Conservation (phyloP, 2,888 invertebrate species). For the Drosophila pegasa region DNA sequence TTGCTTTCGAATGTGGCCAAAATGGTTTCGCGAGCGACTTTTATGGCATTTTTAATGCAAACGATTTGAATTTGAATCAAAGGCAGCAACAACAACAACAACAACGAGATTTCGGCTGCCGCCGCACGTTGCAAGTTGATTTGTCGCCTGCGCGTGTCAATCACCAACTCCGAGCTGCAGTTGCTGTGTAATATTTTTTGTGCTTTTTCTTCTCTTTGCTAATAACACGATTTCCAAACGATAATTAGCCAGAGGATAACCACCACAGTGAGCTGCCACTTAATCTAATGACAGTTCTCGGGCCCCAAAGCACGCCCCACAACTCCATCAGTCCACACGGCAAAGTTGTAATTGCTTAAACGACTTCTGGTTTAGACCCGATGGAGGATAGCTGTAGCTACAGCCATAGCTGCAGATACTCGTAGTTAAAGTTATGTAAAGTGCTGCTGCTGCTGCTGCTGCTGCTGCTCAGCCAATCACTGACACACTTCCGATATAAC, state of each 20-base stretch:
- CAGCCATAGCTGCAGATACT: slow-evolving; percentile 25
- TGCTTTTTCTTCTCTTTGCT: slow-evolving; percentile 48
- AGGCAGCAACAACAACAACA: slow-evolving; percentile 11
- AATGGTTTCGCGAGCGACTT: slow-evolving; percentile 52
- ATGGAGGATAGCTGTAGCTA: slow-evolving; percentile 51
- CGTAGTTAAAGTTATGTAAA: slow-evolving; percentile 61
- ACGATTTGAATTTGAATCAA: slow-evolving; percentile 77
- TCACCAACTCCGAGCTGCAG: slow-evolving; percentile 41
- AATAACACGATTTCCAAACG: slow-evolving; percentile 76
- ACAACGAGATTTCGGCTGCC: slow-evolving; percentile 2
- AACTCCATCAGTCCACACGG: slow-evolving; percentile 24
- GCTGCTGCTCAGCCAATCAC: slow-evolving; percentile 29
- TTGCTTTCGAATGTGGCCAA: slow-evolving; percentile 56
- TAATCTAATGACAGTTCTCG: slow-evolving; percentile 79
- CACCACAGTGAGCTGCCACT: slow-evolving; percentile 64
- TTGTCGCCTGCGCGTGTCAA: slow-evolving; percentile 79
- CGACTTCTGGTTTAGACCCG: slow-evolving; percentile 74
- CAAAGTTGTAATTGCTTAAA: slow-evolving; percentile 68
- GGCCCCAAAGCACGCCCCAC: slow-evolving; percentile 53
- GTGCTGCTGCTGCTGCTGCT: slow-evolving; percentile 38
- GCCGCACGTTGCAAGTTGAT: slow-evolving; percentile 57
- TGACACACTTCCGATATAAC: slow-evolving; percentile 77
- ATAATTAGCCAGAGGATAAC: slow-evolving; percentile 66
- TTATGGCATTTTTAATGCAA: slow-evolving; percentile 73
- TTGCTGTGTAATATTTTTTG: not conserved